phyloP scores from a whole-genome alignment of 1,140 invertebrate genomes.

The Drosophila nasuta region DNA sequence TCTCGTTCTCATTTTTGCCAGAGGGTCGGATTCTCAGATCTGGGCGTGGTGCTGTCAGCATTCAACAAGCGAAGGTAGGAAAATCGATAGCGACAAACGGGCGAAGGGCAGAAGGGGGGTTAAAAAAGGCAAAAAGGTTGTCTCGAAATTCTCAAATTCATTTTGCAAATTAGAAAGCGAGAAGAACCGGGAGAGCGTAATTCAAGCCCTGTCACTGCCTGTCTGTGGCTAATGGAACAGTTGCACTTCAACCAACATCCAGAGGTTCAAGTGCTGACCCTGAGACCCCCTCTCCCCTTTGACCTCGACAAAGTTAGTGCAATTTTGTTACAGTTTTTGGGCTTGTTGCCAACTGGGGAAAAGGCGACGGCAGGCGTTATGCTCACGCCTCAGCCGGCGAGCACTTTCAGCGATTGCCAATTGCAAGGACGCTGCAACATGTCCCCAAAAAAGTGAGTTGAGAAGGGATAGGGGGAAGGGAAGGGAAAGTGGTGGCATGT shows the following conservation, averaged over 20 bases:
- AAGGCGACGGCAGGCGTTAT: neutral
- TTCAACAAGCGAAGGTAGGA: constrained; percentile 28
- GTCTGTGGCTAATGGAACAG: constrained; percentile 27
- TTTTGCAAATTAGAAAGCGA: constrained; percentile 79
- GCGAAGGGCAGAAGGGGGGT: neutral
- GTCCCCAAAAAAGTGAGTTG: constrained; percentile 9
- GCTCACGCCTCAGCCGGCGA: constrained; percentile 1
- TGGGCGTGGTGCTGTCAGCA: constrained; percentile 11
- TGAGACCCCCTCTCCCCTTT: neutral
- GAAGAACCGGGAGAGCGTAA: constrained; percentile 47
- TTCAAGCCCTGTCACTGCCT: constrained; percentile 62
- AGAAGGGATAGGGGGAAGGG: neutral
- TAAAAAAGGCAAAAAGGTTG: constrained; percentile 45
- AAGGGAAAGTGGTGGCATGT: neutral
- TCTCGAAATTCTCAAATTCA: constrained; percentile 55
- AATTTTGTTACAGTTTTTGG: constrained; percentile 12
- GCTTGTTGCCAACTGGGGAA: constrained; percentile 50
- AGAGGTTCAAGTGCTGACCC: constrained; percentile 45
- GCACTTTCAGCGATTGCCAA: constrained; percentile 6
- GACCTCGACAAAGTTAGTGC: neutral
- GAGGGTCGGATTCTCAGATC: neutral
- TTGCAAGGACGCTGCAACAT: constrained; percentile 46
- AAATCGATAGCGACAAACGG: constrained; percentile 62
- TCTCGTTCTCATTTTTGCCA: constrained; percentile 3
- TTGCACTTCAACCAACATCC: constrained; percentile 46